A percentile compares a stretch with the other conserved stretches of the same genome.
Conservation (phyloP, 2,113 vertebrate genomes). For the Neotoma lepida region DNA sequence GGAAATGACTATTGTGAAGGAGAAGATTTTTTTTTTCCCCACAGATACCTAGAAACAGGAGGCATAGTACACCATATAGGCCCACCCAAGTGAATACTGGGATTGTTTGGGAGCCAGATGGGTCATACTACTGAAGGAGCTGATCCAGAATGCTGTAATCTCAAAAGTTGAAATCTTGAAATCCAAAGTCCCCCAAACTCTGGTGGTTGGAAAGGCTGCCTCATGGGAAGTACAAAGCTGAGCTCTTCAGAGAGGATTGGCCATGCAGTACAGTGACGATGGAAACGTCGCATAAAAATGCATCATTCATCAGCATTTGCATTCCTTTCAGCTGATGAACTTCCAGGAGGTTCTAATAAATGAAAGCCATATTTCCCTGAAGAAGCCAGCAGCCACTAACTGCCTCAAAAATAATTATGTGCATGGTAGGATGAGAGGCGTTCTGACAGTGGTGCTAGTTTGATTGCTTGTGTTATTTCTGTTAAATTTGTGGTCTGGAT, state of each 20-base stretch:
- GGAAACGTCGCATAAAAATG: neutral
- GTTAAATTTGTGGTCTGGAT: neutral
- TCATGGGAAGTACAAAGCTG: neutral
- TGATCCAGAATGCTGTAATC: neutral
- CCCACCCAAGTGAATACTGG: neutral
- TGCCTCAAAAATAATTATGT: neutral
- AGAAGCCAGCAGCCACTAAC: neutral
- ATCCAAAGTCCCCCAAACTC: neutral
- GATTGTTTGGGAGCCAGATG: neutral
- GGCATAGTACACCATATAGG: neutral
- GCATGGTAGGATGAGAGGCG: neutral
- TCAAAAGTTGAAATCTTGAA: neutral
- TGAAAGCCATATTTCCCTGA: neutral
- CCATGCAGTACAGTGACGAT: neutral
- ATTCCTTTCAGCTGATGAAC: neutral
- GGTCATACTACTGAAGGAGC: neutral
- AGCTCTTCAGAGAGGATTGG: neutral
- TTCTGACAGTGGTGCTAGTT: neutral
- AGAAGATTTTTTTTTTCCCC: neutral
- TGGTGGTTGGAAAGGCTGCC: neutral
- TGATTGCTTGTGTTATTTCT: neutral
- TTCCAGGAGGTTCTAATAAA: conserved; percentile 7
- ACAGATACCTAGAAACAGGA: neutral
- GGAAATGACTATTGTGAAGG: neutral
- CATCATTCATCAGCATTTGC: neutral